These are phyloP conservation scores for Diplazon laetatorius DNA, from an alignment of 2,888 invertebrate species.

Conservation along the genomic window DNA sequence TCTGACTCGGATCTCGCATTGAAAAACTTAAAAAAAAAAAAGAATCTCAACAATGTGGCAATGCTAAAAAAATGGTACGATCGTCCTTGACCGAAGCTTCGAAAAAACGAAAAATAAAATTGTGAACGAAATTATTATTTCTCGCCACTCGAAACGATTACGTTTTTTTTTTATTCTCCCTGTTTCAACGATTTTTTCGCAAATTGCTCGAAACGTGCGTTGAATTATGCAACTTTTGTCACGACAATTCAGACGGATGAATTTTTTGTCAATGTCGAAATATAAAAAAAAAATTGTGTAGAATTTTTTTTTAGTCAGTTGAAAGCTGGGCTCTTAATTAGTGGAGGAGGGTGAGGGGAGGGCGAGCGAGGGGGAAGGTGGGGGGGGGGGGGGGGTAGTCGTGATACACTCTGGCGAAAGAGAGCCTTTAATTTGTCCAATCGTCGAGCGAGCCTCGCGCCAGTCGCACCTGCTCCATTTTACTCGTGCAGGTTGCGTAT, in stretches of 20 bases:
- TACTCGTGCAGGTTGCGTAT: slow-evolving; percentile 43
- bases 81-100: no score
- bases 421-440: slow-evolving; percentile 64
- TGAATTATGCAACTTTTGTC: neutral
- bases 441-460: slow-evolving; percentile 53
- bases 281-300: neutral
- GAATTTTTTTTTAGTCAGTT: neutral
- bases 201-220: neutral
- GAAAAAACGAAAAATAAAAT: no score
- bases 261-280: neutral
- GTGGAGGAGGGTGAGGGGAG: no score
- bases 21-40: no score
- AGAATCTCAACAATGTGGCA: no score
- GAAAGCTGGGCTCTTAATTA: slow-evolving; percentile 48
- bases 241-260: neutral
- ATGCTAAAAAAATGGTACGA: no score
- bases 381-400: slow-evolving; percentile 23
- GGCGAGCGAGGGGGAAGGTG: neutral
- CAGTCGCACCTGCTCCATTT: slow-evolving; percentile 61
- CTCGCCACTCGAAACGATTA: no score
- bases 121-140: no score
- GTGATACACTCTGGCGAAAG: slow-evolving; percentile 61
- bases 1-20: no score
- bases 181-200: neutral
- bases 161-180: neutral